Evolutionary conservation across 2,888 invertebrate genomes (phyloP).

Genomic region (Temnothorax unifasciatus): DNA sequence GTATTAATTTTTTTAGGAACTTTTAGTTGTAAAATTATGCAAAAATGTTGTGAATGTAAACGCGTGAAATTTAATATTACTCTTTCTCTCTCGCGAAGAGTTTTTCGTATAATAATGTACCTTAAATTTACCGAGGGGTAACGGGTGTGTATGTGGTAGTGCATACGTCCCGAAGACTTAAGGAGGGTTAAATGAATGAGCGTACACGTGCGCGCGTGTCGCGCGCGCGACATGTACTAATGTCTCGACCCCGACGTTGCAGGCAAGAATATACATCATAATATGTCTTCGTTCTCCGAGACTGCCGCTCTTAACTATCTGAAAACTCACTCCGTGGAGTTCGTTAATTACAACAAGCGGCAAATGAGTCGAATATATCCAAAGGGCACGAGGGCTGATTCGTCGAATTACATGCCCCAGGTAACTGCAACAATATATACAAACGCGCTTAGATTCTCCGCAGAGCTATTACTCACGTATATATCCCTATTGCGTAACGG

Average conservation of each 20-base stretch:
- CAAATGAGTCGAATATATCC: conserved; percentile 92
- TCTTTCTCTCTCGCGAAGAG: neutral
- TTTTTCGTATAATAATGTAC: neutral
- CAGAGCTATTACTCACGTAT: conserved; percentile 35
- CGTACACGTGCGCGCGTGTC: conserved; percentile 38
- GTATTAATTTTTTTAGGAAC: neutral
- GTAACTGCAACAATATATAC: conserved; percentile 80
- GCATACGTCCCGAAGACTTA: conserved; percentile 23
- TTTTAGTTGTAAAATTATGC: neutral
- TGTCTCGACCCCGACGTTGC: conserved; percentile 67
- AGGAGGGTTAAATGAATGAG: conserved; percentile 54
- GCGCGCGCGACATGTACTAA: conserved; percentile 46
- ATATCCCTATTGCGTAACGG: conserved; percentile 9
- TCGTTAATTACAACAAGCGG: conserved; percentile 92
- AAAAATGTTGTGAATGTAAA: neutral
- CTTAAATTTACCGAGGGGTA: conserved; percentile 27
- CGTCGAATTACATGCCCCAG: conserved; percentile 91
- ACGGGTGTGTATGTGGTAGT: neutral
- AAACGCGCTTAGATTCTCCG: conserved; percentile 18
- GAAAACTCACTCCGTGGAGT: conserved; percentile 90
- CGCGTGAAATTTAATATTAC: neutral
- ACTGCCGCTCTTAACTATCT: conserved; percentile 89
- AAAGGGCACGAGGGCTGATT: conserved; percentile 91
- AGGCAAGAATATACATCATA: conserved; percentile 89
- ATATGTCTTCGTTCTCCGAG: conserved; percentile 92